These are phyloP conservation scores for Watsonalla cultraria DNA, from an alignment of 2,888 invertebrate species.

Conservation along the genomic window DNA sequence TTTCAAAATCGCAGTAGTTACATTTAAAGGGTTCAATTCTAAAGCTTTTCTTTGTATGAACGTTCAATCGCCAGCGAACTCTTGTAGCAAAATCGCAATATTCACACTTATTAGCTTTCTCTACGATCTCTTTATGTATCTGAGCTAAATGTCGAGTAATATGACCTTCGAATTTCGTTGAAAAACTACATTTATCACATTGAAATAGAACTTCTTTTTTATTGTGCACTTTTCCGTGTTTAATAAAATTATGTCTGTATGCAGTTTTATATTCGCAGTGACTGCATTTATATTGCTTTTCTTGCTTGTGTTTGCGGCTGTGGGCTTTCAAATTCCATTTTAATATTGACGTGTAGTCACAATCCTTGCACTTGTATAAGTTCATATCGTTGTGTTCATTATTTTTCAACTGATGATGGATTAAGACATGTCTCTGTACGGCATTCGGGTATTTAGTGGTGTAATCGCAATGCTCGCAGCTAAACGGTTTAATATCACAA, in stretches of 20 bases:
- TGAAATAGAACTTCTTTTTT: slow-evolving; percentile 14
- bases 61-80: slow-evolving; percentile 26
- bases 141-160: slow-evolving; percentile 26
- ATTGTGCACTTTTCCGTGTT: slow-evolving; percentile 4
- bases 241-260: slow-evolving; percentile 1
- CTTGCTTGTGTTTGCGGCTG: slow-evolving; percentile 34
- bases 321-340: slow-evolving; percentile 35
- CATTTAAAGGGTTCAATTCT: slow-evolving; percentile 36
- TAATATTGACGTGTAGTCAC: slow-evolving; percentile 30
- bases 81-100: slow-evolving; percentile 10
- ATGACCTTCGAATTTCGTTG: slow-evolving; percentile 24
- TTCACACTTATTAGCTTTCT: neutral
- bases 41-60: slow-evolving; percentile 45
- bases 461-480: slow-evolving; percentile 40
- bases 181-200: slow-evolving; percentile 29
- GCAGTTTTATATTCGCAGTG: slow-evolving; percentile 4
- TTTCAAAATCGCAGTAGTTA: slow-evolving; percentile 40
- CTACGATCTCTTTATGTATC: slow-evolving; percentile 19
- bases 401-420: slow-evolving; percentile 34
- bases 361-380: slow-evolving; percentile 26
- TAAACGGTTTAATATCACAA: slow-evolving; percentile 28
- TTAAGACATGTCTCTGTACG: slow-evolving; percentile 36
- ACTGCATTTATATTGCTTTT: slow-evolving; percentile 17
- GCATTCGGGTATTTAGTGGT: slow-evolving; percentile 44
- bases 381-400: slow-evolving; percentile 4